Base-by-base conservation (phyloP, 2,888 invertebrate species). In the Torymus aiolomorphi region DNA sequence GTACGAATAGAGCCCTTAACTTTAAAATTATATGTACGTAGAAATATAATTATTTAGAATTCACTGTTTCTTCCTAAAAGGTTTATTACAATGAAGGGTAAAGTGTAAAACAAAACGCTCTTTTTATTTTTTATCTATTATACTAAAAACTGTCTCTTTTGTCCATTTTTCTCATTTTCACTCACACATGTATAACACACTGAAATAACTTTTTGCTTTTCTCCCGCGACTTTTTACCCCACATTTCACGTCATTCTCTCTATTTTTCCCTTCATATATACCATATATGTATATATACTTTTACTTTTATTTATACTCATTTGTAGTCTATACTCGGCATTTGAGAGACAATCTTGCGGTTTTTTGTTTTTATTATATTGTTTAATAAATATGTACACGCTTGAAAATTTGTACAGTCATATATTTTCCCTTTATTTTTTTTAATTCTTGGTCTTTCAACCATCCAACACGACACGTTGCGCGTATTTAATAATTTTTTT, bases 31-130 rank as follows among this genome's bases (percentile, higher is more conserved):
- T 83, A 83, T 31, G 56, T 88, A 87, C 84, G 87, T 88, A 89
- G 88, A 90, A 88, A 89, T 88, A 88, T 88, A 90, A 87, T 86
- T 86, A 86, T 88, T 89, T 88, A 87, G 86, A 87, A 88, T 88
- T 86, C 85, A 87, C 84, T 86, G 83, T 84, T 84, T 8, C 84
- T 85, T 82, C 83, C 84, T 82, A 86, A 85, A 82, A 82, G 85
- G 83, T 86, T 89, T 87, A 85, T 89, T 88, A 88, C 86, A 88
- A 86, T 85, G 82, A 86, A 85, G 84, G 83, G 85, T 76, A 76
- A 85, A 86, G 84, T 87, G 84, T 87, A 85, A 86, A 86, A 86
- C 85, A 83, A 87, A 87, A 84, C 86, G 84, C 83, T 83, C 72
- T 80, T 72, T 73, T 80, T 74, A 49, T 59, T 73, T 62, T 67